phyloP scores from a whole-genome alignment of 2,797 vertebrate species.

The Helarctos malayanus region DNA sequence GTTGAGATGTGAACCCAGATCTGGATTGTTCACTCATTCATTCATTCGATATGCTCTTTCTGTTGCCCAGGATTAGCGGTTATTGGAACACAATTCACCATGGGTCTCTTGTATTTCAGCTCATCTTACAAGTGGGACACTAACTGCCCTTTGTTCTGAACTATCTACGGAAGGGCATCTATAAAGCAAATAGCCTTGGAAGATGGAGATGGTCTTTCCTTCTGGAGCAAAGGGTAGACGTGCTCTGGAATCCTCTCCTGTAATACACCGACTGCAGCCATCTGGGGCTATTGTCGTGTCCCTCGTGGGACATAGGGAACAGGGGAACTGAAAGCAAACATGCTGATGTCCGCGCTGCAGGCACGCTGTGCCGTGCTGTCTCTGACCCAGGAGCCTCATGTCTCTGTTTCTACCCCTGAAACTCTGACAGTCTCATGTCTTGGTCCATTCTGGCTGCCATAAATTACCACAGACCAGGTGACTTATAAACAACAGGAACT shows the following conservation, averaged over 20 bases:
- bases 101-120: neutral
- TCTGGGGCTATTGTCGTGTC: neutral
- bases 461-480: neutral
- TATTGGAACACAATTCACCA: neutral
- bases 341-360: neutral
- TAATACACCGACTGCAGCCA: neutral
- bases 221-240: neutral
- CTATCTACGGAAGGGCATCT: neutral
- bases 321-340: neutral
- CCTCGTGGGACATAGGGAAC: fast-evolving
- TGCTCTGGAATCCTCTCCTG: neutral
- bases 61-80: neutral
- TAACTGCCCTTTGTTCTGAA: neutral
- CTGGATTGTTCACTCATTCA: neutral
- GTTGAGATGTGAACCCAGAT: neutral
- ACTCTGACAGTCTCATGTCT: neutral
- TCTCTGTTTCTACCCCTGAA: neutral
- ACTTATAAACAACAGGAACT: neutral
- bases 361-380: neutral
- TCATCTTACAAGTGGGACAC: neutral
- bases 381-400: neutral
- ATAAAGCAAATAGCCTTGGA: conserved; percentile 19
- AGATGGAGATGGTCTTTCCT: neutral
- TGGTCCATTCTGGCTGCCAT: neutral
- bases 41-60: neutral